Conservation (phyloP, 2,888 invertebrate species). For the Clistopyga incitator region DNA sequence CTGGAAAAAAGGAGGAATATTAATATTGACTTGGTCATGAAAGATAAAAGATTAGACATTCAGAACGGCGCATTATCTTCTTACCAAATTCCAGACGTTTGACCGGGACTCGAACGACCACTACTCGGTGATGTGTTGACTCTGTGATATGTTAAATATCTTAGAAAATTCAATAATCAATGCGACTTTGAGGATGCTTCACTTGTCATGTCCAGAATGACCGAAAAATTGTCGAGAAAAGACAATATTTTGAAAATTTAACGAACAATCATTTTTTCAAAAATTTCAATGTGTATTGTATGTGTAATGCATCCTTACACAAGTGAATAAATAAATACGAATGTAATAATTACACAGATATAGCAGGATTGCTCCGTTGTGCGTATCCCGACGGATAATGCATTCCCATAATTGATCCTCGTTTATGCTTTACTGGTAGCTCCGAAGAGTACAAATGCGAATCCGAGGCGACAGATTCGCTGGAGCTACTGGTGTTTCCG, state of each 20-base stretch:
- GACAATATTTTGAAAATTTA: background rate
- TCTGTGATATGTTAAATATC: conserved; percentile 69
- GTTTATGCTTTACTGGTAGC: conserved; percentile 85
- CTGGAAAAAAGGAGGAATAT: conserved; percentile 83
- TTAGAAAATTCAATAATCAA: conserved; percentile 8
- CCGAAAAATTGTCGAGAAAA: background rate
- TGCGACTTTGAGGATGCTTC: no score
- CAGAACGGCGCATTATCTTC: conserved; percentile 20
- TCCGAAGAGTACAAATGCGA: conserved; percentile 78
- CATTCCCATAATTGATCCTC: conserved; percentile 84
- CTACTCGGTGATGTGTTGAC: conserved; percentile 81
- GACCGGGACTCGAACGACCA: conserved; percentile 83
- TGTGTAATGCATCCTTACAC: no score
- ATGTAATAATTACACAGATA: conserved; percentile 84
- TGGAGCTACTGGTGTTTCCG: conserved; percentile 90
- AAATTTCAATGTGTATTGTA: no score
- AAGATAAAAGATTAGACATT: background rate
- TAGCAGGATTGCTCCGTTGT: conserved; percentile 81
- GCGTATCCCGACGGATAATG: conserved; percentile 85
- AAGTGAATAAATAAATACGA: background rate
- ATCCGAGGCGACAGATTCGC: conserved; percentile 92
- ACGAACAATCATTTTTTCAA: no score
- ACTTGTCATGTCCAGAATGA: no score
- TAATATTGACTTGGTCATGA: background rate
- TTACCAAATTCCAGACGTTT: conserved; percentile 82